These are phyloP conservation scores for Cryptomyrus ogoouensis DNA, from an alignment of 2,113 vertebrate genomes.

Conservation along the genomic window DNA sequence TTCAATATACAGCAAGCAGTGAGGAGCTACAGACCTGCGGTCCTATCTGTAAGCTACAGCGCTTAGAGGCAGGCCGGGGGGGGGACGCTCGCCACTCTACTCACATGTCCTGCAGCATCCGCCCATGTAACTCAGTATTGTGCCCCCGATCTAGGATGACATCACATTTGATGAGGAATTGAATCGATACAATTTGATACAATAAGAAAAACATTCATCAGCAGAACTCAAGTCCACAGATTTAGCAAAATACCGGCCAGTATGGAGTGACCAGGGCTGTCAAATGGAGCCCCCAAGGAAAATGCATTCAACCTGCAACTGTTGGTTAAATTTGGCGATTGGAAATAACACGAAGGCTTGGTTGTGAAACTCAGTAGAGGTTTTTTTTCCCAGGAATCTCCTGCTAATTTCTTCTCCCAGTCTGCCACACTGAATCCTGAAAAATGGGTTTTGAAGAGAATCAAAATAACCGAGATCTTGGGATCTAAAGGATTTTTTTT, in stretches of 20 bases:
- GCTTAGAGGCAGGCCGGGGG: neutral
- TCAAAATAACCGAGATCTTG: neutral
- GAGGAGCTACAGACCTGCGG: slow-evolving; percentile 9
- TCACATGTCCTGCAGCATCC: slow-evolving; percentile 97
- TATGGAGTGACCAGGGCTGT: neutral
- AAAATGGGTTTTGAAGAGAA: neutral
- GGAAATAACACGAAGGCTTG: neutral
- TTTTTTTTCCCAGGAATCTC: neutral
- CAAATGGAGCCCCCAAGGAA: neutral
- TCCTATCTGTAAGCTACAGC: neutral
- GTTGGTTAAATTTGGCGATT: neutral
- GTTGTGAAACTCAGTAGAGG: neutral
- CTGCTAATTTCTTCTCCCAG: neutral
- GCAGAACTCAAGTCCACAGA: neutral
- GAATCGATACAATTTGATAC: neutral
- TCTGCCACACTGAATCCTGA: neutral
- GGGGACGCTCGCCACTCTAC: slow-evolving; percentile 45
- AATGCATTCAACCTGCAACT: neutral
- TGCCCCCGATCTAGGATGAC: slow-evolving; percentile 77
- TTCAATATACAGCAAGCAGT: slow-evolving; percentile 30
- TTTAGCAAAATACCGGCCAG: neutral
- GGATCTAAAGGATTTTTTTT: neutral
- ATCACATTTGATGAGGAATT: slow-evolving; percentile 15
- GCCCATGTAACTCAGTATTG: slow-evolving; percentile 83
- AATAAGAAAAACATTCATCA: neutral